phyloP scores from a whole-genome alignment of 2,113 vertebrate genomes.

The Hippoglossus stenolepis region DNA sequence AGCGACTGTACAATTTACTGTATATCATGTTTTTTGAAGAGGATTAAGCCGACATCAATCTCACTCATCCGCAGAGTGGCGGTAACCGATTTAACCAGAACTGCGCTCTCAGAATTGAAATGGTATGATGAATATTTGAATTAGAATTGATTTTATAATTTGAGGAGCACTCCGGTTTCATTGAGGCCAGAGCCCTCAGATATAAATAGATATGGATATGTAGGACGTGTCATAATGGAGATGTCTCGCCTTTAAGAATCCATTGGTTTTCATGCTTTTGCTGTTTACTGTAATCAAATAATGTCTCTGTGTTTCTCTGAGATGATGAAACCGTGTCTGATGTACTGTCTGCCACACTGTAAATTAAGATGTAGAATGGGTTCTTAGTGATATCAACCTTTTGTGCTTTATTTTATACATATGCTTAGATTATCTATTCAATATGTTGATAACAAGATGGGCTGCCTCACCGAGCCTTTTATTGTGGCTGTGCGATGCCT shows the following conservation, averaged over 20 bases:
- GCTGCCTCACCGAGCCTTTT: background rate
- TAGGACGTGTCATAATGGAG: conserved; percentile 51
- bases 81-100: conserved; percentile 74
- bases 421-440: conserved; percentile 16
- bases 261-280: conserved; percentile 44
- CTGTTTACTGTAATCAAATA: conserved; percentile 53
- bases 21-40: conserved; percentile 63
- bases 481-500: background rate
- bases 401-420: background rate
- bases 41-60: conserved; percentile 72
- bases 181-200: conserved; percentile 71
- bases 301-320: conserved; percentile 27
- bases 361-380: conserved; percentile 27
- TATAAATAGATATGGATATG: conserved; percentile 77
- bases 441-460: conserved; percentile 12
- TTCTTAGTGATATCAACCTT: background rate
- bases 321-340: conserved; percentile 20
- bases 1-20: conserved; percentile 63
- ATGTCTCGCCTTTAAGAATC: conserved; percentile 62
- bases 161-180: conserved; percentile 80
- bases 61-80: conserved; percentile 57
- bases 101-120: conserved; percentile 79
- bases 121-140: conserved; percentile 83
- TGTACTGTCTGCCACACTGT: conserved; percentile 15
- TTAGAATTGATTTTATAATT: conserved; percentile 85